These are phyloP conservation scores for Monochamus saltuarius DNA, from an alignment of 1,140 invertebrate species.

Conservation along the genomic window DNA sequence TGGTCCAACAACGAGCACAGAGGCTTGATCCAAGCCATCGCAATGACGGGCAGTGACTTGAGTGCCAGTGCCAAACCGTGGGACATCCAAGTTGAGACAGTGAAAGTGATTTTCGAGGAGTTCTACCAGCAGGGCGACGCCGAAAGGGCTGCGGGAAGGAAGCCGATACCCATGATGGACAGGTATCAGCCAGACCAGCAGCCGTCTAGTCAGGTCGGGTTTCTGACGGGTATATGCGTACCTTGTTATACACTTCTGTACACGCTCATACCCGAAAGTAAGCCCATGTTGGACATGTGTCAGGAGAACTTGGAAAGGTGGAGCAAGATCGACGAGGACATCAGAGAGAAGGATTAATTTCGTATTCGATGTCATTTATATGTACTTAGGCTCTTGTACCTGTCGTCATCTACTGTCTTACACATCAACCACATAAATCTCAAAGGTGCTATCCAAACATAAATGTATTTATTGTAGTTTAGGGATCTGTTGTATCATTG, in stretches of 20 bases:
- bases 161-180: slow-evolving; percentile 84
- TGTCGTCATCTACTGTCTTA: too few species aligned
- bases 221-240: slow-evolving; percentile 76
- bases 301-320: slow-evolving; percentile 60
- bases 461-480: too few species aligned
- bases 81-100: slow-evolving; percentile 79
- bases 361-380: too few species aligned
- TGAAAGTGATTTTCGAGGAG: slow-evolving; percentile 82
- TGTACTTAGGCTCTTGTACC: too few species aligned
- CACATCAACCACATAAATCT: too few species aligned
- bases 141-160: slow-evolving; percentile 66
- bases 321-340: slow-evolving; percentile 54
- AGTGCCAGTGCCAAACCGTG: slow-evolving; percentile 80
- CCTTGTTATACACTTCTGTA: slow-evolving; percentile 75
- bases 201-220: slow-evolving; percentile 75
- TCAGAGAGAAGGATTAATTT: slow-evolving; percentile 24
- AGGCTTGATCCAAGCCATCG: slow-evolving; percentile 67
- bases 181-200: slow-evolving; percentile 70
- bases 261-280: slow-evolving; percentile 68
- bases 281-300: slow-evolving; percentile 69
- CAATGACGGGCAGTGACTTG: slow-evolving; percentile 83
- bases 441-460: too few species aligned
- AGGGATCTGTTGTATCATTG: too few species aligned
- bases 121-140: slow-evolving; percentile 83
- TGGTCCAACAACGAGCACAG: slow-evolving; percentile 66